phyloP scores from a whole-genome alignment of 2,888 invertebrate genomes.

The Clistopyga incitator region DNA sequence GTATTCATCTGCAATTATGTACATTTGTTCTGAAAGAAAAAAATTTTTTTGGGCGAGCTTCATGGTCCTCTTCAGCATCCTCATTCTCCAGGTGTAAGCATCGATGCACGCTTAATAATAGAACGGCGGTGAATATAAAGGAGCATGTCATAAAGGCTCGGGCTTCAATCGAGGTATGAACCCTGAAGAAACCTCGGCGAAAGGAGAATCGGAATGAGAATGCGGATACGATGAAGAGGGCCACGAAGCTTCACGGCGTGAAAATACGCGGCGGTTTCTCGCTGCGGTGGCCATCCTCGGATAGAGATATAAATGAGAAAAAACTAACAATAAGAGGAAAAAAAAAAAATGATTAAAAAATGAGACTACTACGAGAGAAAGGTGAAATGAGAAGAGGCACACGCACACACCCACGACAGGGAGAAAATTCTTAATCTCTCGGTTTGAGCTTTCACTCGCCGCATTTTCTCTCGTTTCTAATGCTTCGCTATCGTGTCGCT shows the following conservation, averaged over 20 bases:
- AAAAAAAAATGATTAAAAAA: conserved; percentile 43
- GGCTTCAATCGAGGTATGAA: conserved; percentile 77
- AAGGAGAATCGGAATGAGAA: conserved; percentile 79
- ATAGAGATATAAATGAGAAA: conserved; percentile 62
- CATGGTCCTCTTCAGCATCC: too few relatives aligned
- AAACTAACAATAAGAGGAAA: conserved; percentile 39
- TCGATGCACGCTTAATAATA: conserved; percentile 81
- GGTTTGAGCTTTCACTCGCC: conserved; percentile 78
- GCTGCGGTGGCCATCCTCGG: conserved; percentile 50
- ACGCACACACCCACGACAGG: conserved; percentile 68
- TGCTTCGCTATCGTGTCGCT: not conserved
- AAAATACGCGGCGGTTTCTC: conserved; percentile 43
- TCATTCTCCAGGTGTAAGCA: conserved; percentile 56
- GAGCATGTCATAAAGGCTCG: conserved; percentile 79
- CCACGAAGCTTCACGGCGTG: conserved; percentile 25
- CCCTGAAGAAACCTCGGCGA: conserved; percentile 64
- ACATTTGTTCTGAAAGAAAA: too few relatives aligned
- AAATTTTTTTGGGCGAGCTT: too few relatives aligned
- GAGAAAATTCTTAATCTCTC: conserved; percentile 78
- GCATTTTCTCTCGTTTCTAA: conserved; percentile 53
- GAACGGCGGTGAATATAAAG: conserved; percentile 78
- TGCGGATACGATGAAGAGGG: conserved; percentile 64
- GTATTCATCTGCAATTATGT: too few relatives aligned
- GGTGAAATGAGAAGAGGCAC: conserved; percentile 68
- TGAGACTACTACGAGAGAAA: conserved; percentile 58